Evolutionary conservation across 2,113 vertebrate genomes (phyloP).

Genomic region (Raja brachyura): DNA sequence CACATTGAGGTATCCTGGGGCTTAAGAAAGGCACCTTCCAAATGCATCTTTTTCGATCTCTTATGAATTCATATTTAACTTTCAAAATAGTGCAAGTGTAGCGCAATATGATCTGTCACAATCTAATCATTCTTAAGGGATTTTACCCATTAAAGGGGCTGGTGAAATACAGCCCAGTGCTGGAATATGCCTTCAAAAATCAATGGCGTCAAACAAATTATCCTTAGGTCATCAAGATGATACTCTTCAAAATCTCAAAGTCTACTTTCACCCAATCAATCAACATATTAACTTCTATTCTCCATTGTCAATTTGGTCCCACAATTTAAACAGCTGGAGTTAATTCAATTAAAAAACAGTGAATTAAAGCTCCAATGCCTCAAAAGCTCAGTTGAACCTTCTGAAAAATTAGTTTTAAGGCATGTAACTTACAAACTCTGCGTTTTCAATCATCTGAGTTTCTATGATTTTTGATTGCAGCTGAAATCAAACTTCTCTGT

Average conservation of each 20-base stretch:
- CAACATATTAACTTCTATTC: not conserved
- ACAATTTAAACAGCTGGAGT: not conserved
- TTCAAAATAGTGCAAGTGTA: not conserved
- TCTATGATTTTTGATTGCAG: not conserved
- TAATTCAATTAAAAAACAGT: not conserved
- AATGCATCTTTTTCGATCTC: no score
- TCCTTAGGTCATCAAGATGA: not conserved
- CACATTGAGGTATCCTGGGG: no score
- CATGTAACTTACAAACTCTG: not conserved
- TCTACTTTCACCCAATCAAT: not conserved
- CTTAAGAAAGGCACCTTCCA: no score
- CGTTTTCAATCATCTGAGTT: not conserved
- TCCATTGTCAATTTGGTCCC: not conserved
- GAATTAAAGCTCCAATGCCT: not conserved
- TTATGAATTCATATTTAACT: not conserved
- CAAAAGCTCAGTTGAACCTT: not conserved
- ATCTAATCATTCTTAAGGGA: not conserved
- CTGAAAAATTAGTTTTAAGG: not conserved
- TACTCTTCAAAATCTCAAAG: not conserved
- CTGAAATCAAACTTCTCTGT: slow-evolving; percentile 9
- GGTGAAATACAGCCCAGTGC: not conserved
- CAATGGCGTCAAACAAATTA: not conserved
- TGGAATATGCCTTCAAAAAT: not conserved
- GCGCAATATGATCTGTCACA: not conserved
- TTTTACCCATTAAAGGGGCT: not conserved